Evolutionary conservation across 2,113 vertebrate genomes (phyloP), one percentile per base, ranked within the genome.

Genomic region (Hyla sarda): DNA sequence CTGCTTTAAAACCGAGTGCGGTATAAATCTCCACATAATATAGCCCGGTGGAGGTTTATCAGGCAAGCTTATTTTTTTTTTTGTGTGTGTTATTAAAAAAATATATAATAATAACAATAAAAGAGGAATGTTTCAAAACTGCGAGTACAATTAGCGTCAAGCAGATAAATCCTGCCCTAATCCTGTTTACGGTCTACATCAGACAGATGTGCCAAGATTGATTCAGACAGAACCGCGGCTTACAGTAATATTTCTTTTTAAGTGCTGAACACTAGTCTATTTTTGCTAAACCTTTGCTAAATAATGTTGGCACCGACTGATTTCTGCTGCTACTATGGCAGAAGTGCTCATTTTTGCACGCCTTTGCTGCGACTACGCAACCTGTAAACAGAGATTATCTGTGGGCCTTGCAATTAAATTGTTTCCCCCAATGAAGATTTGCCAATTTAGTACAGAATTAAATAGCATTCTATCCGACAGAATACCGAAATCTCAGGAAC

Each of bases 141-240:
- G 93, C 90, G 91, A 96, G 93, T 93, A 94, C 95, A 97, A 96
- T 97, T 97, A 97, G 94, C 91, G 90, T 96, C 95, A 95, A 96
- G 95, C 95, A 95, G 96, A 96, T 96, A 96, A 96, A 94, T 93
- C 95, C 93, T 91, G 86, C 93, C 93, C 93, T 97, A 97, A 97
- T 97, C 96, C 96, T 96, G 94, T 97, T 97, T 96, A 97, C 92
- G 94, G 93, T 95, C 92, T 89, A 88, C 93, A 92, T 96, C 95
- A 96, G 94, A 93, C 96, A 97, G 96, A 96, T 96, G 96, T 96
- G 96, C 93, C 94, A 95, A 94, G 95, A 96, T 95, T 95, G 95
- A 95, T 94, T 95, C 90, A 93, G 96, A 96, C 96, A 96, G 93
- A 93, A 91, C 89, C 89, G 93, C 90, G 92, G 96, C 94, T 96